Percentiles rank a stretch among this genome's conserved stretches.
Evolutionary conservation across 2,113 vertebrate genomes (phyloP).

Genomic region (Pseudopodoces humilis): DNA sequence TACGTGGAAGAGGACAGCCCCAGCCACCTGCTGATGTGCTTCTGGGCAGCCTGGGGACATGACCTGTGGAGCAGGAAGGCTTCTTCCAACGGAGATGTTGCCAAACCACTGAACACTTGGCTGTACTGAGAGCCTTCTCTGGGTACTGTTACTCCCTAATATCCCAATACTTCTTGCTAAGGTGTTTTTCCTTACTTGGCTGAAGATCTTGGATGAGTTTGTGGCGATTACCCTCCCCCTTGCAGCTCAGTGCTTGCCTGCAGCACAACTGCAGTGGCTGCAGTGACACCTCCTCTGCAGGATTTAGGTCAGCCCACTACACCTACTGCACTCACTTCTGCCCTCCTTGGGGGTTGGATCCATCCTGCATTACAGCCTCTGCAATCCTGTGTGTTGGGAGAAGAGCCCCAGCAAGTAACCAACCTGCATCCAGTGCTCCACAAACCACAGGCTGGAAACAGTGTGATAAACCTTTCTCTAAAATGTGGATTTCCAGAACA

Average conservation of each 20-base stretch:
- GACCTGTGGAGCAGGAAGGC: neutral
- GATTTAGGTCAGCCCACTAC: neutral
- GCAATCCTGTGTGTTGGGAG: neutral
- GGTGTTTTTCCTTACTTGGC: neutral
- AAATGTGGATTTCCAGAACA: neutral
- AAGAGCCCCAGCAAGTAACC: neutral
- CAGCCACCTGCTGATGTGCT: neutral
- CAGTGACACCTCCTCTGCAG: neutral
- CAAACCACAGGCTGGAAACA: neutral
- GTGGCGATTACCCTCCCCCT: accelerated
- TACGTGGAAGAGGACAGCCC: neutral
- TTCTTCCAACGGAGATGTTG: neutral
- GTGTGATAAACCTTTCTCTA: neutral
- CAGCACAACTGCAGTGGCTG: neutral
- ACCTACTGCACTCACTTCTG: neutral
- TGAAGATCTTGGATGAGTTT: neutral
- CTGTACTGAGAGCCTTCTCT: neutral
- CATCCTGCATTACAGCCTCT: neutral
- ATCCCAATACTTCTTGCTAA: neutral
- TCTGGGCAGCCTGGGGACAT: neutral
- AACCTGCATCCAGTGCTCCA: neutral
- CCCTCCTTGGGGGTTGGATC: accelerated
- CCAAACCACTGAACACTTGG: neutral
- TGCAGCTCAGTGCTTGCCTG: accelerated
- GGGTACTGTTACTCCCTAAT: neutral